Percentiles rank a stretch among this genome's conserved stretches.
Evolutionary conservation across 2,888 invertebrate genomes (phyloP).

Genomic region (Heliothis peltigera): DNA sequence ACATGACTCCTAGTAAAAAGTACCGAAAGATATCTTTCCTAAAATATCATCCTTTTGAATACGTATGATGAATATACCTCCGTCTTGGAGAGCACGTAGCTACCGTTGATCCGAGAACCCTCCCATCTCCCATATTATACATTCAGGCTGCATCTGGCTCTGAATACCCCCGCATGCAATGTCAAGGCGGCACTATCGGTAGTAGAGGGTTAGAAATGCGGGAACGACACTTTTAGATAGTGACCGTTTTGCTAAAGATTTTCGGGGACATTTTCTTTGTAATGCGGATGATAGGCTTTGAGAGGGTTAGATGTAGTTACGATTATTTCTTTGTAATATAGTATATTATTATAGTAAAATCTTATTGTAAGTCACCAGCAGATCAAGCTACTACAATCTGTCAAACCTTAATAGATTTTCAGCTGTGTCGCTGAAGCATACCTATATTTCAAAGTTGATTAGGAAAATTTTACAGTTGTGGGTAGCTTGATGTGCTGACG

Average conservation of each 20-base stretch:
- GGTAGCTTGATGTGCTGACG: no score
- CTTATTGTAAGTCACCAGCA: no score
- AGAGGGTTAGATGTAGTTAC: not conserved
- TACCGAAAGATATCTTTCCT: not conserved
- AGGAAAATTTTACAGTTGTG: no score
- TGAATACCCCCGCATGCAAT: slow-evolving; percentile 46
- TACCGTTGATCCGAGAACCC: slow-evolving; percentile 30
- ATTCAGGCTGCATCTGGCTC: slow-evolving; percentile 46
- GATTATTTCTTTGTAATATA: not conserved
- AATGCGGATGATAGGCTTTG: not conserved
- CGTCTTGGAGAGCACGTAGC: slow-evolving; percentile 26
- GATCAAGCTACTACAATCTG: no score
- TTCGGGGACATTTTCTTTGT: not conserved
- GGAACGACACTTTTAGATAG: slow-evolving; percentile 9
- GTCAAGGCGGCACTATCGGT: slow-evolving; percentile 49
- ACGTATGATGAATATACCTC: slow-evolving; percentile 28
- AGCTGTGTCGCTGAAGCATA: no score
- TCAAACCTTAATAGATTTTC: no score
- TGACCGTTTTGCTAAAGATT: not conserved
- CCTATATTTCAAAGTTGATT: no score
- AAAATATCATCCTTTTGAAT: slow-evolving; percentile 3
- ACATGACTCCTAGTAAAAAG: not conserved
- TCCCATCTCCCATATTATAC: slow-evolving; percentile 36
- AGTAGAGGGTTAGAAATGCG: slow-evolving; percentile 8
- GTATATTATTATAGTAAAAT: no score